Evolutionary conservation across 2,888 invertebrate species (phyloP).

Genomic region (Eupithecia insigniata): DNA sequence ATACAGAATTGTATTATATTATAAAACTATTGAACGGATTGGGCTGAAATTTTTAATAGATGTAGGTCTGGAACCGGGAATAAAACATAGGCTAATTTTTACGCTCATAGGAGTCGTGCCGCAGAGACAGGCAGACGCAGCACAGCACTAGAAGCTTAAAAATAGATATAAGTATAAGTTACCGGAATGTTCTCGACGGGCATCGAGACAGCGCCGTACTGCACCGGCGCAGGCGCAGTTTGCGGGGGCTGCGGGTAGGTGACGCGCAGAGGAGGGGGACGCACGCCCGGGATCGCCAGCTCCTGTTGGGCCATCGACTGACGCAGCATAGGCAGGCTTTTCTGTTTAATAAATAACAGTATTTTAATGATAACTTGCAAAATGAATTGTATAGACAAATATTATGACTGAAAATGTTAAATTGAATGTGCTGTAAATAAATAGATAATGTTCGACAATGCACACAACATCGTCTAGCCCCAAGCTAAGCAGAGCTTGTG

Average conservation of each 20-base stretch:
- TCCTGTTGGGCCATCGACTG: slow-evolving; percentile 96
- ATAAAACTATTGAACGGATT: too few species aligned
- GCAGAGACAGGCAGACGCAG: too few species aligned
- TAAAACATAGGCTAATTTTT: too few species aligned
- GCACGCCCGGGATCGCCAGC: slow-evolving; percentile 96
- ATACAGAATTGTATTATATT: too few species aligned
- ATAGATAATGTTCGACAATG: too few species aligned
- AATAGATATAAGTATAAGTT: slow-evolving; percentile 51
- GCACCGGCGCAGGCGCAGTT: background rate
- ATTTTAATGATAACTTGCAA: background rate
- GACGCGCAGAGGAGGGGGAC: slow-evolving; percentile 89
- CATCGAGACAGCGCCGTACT: background rate
- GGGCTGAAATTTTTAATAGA: too few species aligned
- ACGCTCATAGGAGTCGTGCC: too few species aligned
- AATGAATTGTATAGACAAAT: background rate
- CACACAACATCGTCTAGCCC: too few species aligned
- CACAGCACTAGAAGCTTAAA: background rate
- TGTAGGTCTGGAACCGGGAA: too few species aligned
- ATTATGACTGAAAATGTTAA: background rate
- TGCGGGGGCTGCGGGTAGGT: slow-evolving; percentile 59
- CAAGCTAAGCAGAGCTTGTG: too few species aligned
- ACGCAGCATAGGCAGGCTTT: slow-evolving; percentile 96
- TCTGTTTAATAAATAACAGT: slow-evolving; percentile 69
- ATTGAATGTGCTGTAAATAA: too few species aligned
- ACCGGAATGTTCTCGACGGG: slow-evolving; percentile 55